phyloP scores from a whole-genome alignment of 2,888 invertebrate genomes.

The Drosophila histrio region DNA sequence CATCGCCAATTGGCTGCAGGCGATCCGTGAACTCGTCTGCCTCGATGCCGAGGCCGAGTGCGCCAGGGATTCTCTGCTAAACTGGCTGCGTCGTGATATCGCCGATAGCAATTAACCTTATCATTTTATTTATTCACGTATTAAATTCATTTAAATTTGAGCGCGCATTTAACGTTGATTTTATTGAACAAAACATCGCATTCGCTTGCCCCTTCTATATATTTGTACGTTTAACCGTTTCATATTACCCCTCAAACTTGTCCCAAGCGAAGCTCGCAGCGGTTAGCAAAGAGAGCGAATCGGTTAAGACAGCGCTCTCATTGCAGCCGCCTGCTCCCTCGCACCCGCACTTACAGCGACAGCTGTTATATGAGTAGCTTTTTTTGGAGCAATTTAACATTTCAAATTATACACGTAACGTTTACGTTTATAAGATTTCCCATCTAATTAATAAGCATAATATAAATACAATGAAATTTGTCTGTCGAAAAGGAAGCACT shows the following conservation, averaged over 20 bases:
- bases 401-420: not conserved
- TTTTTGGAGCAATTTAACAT: not conserved
- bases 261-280: constrained; percentile 17
- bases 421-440: too few species aligned
- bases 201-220: not conserved
- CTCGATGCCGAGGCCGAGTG: constrained; percentile 62
- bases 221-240: constrained; percentile 11
- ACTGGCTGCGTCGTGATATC: constrained; percentile 74
- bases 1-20: constrained; percentile 65
- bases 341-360: not conserved
- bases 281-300: constrained; percentile 13
- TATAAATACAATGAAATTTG: too few species aligned
- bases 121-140: not conserved
- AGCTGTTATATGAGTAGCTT: constrained; percentile 12
- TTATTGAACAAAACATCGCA: constrained; percentile 24
- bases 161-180: not conserved
- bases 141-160: constrained; percentile 43
- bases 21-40: constrained; percentile 58
- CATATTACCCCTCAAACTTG: not conserved
- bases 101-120: constrained; percentile 54
- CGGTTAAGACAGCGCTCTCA: not conserved
- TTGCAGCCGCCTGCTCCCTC: not conserved
- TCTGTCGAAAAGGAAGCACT: too few species aligned
- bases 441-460: too few species aligned
- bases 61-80: constrained; percentile 59